Conservation (phyloP, 2,797 vertebrate species). For the Bradypodion ventrale region DNA sequence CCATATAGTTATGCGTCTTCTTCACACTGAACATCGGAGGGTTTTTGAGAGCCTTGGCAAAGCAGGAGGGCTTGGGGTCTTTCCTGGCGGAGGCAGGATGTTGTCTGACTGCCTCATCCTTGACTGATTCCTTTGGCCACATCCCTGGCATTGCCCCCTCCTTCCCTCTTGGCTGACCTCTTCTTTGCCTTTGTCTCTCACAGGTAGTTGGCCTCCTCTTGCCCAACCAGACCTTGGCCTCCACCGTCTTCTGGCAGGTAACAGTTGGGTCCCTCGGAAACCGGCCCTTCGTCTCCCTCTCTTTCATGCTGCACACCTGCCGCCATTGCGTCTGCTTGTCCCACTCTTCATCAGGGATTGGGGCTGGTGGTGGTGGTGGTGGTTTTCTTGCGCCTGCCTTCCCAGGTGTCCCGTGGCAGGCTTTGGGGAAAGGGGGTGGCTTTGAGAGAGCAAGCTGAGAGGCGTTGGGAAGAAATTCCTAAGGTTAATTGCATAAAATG, state of each 20-base stretch:
- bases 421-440: neutral
- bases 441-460: no score
- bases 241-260: slow-evolving; percentile 97
- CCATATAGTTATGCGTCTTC: neutral
- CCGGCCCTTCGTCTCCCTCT: neutral
- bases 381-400: no score
- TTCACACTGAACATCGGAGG: neutral
- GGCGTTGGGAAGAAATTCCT: no score
- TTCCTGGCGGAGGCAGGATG: no score
- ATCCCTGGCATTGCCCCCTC: no score
- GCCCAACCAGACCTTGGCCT: slow-evolving; percentile 89
- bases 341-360: neutral
- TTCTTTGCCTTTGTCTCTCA: slow-evolving; percentile 57
- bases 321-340: neutral
- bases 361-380: no score
- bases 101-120: no score
- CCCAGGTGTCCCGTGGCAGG: neutral
- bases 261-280: neutral
- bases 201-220: slow-evolving; percentile 94
- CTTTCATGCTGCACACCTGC: no score
- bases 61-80: no score
- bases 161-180: neutral
- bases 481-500: no score
- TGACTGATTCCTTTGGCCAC: no score
- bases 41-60: no score